A percentile compares a stretch with the other conserved stretches of the same genome.
phyloP scores from a whole-genome alignment of 1,140 invertebrate genomes.

The Periplaneta americana region DNA sequence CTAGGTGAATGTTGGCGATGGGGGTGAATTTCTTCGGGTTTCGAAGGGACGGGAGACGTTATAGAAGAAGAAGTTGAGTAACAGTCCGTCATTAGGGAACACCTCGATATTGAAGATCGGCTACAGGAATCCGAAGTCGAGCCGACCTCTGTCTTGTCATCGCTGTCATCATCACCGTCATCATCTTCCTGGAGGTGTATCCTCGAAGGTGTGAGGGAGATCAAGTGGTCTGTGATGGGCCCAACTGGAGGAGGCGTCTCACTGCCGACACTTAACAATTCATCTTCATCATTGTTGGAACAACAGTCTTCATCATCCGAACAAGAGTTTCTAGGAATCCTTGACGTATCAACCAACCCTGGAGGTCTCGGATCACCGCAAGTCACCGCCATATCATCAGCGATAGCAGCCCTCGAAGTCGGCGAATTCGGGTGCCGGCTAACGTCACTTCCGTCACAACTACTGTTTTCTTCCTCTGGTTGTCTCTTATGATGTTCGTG shows the following conservation, averaged over 20 bases:
- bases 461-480: neutral
- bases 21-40: neutral
- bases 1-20: neutral
- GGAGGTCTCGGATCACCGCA: neutral
- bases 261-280: conserved; percentile 50
- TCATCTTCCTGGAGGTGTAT: conserved; percentile 36
- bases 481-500: neutral
- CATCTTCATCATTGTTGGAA: conserved; percentile 36
- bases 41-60: conserved; percentile 24
- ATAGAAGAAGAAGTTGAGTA: conserved; percentile 26
- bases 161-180: conserved; percentile 29
- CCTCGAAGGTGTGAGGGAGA: conserved; percentile 47
- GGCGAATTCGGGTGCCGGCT: neutral
- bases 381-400: neutral
- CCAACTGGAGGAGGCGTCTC: conserved; percentile 40
- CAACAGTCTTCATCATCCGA: neutral
- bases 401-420: no score
- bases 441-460: neutral
- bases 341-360: neutral
- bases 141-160: conserved; percentile 11
- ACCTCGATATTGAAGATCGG: conserved; percentile 27
- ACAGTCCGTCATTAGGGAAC: neutral
- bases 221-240: conserved; percentile 16
- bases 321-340: neutral
- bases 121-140: conserved; percentile 35